These are phyloP conservation scores for Leucoraja erinaceus DNA, from an alignment of 2,113 vertebrate genomes.

Conservation along the genomic window DNA sequence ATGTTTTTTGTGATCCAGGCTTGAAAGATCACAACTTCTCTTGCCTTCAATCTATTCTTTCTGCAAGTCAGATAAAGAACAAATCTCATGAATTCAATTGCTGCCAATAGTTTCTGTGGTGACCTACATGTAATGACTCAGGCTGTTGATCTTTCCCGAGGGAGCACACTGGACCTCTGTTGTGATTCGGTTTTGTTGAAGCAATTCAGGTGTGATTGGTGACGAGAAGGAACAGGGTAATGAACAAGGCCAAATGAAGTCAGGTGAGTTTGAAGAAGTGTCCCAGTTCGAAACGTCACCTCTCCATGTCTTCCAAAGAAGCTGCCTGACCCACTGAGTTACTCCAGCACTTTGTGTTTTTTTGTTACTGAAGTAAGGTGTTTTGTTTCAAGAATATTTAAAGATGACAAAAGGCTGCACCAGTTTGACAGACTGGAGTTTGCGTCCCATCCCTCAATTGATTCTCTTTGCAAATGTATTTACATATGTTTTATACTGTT, in stretches of 20 bases:
- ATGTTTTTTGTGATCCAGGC: neutral
- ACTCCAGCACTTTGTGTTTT: too few relatives aligned
- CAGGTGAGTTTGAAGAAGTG: neutral
- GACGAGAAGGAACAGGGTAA: neutral
- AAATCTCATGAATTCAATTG: neutral
- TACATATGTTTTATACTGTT: neutral
- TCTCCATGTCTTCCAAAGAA: too few relatives aligned
- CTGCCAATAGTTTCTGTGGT: neutral
- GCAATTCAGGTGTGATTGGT: neutral
- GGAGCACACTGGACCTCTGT: neutral
- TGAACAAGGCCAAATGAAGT: neutral
- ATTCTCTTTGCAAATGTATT: neutral
- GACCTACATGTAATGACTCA: neutral
- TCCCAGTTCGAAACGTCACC: too few relatives aligned
- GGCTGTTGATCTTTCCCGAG: neutral
- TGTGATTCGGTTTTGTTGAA: too few relatives aligned
- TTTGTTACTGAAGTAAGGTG: neutral
- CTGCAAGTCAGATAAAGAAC: neutral
- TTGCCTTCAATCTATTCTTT: neutral
- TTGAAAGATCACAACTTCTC: slow-evolving; percentile 20
- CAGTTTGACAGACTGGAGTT: neutral
- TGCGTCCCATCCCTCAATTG: neutral
- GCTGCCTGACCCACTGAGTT: too few relatives aligned
- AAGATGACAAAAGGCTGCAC: neutral
- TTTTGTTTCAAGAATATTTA: neutral